phyloP scores from a whole-genome alignment of 2,888 invertebrate species.

The Mesorhabditis belari region DNA sequence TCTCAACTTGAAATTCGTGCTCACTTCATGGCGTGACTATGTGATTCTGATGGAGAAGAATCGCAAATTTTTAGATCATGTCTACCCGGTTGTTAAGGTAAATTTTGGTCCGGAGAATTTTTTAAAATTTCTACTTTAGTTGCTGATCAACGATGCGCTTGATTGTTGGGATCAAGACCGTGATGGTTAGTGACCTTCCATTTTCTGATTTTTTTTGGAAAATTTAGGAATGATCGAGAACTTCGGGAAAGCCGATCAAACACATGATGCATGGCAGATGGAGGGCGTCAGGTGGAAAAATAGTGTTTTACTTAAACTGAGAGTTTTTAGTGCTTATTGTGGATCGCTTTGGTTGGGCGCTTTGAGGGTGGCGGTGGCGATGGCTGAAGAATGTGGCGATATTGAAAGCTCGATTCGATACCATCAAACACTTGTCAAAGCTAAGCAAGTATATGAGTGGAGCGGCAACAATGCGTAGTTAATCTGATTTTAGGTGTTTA shows the following conservation, averaged over 20 bases:
- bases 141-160: conserved; percentile 65
- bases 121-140: conserved; percentile 27
- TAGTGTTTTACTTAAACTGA: not conserved
- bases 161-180: conserved; percentile 69
- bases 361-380: conserved; percentile 53
- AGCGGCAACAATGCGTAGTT: too few relatives aligned
- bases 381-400: conserved; percentile 36
- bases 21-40: conserved; percentile 72
- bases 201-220: too few relatives aligned
- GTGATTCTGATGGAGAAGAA: conserved; percentile 63
- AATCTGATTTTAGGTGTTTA: conserved; percentile 23
- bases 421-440: conserved; percentile 15
- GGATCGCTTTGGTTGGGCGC: conserved; percentile 82
- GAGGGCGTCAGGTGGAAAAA: conserved; percentile 67
- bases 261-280: conserved; percentile 87
- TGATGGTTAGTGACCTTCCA: too few relatives aligned
- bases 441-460: conserved; percentile 48
- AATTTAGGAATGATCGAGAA: conserved; percentile 88
- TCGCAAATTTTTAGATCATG: conserved; percentile 57
- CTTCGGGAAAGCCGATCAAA: conserved; percentile 76
- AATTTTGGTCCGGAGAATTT: not conserved
- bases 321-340: conserved; percentile 73
- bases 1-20: conserved; percentile 69
- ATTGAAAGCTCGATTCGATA: conserved; percentile 11
- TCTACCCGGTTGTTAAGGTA: conserved; percentile 62